Evolutionary conservation across 2,888 invertebrate species (phyloP), one percentile per base, ranked within the genome.

Genomic region (Diabrotica balteata): DNA sequence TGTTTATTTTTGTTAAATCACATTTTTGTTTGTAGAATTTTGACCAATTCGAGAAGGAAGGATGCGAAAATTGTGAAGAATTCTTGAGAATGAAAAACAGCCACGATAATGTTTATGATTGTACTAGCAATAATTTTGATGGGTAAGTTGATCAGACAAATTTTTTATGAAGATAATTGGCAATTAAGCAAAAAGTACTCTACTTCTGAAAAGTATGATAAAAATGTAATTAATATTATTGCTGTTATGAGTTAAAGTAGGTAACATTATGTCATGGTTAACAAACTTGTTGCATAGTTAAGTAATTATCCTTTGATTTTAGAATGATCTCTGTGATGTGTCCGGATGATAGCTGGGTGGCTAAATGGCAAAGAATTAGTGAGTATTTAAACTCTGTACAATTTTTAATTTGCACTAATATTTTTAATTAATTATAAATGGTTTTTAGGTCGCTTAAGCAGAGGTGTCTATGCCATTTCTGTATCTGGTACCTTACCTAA

Each of bases 271-370:
- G 4, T 2, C 32, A 32, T 32, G 5, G 32, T 32, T 32, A 32
- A 4, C 32, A 32, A 32, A 32, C 4, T 32, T 32, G 32, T 0
- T 32, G 17, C 17, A 17, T 17, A 17, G 17, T 17, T 17, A n/a
- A n/a, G n/a, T 32, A 4, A 32, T 32, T 32, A 32, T 32, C 32
- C 32, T 32, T 5, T 8, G 2, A 62, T 57, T 73, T 47, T 59
- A 75, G 74, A 45, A 91, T 99, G 90, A 94, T 99, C 76, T 93
- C 97, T 5, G 90, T 94, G 51, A 97, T 97, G 94, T 95, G 94
- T 77, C 97, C 98, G 3, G 96, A 96, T 82, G 98, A 99, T 78
- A 98, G 98, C 80, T 99, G 99, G 99, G 99, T 99, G 1, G 95
- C 95, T 78, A 98, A 98, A 84, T 99, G 99, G 99, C 98, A 99